Conservation (phyloP, 30 jellyfish, hydroid and myxozoan species). For the Cassiopea xamachana region DNA sequence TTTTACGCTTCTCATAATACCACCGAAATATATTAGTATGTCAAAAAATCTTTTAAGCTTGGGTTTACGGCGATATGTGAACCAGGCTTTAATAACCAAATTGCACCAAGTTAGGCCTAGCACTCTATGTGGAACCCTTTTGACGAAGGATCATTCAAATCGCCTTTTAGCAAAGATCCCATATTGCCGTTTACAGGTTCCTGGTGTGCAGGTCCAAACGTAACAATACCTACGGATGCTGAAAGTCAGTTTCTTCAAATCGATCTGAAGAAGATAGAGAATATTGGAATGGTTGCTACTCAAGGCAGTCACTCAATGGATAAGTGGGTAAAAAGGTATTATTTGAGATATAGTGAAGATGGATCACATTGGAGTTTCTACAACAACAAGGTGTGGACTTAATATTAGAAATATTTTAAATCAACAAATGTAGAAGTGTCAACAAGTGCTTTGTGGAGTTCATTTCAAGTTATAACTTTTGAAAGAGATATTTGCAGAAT, state of each 20-base stretch:
- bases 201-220: conserved; percentile 97
- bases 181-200: conserved; percentile 60
- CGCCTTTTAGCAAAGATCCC: too few species aligned
- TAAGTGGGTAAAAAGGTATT: conserved; percentile 89
- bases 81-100: too few species aligned
- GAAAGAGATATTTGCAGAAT: too few species aligned
- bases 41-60: too few species aligned
- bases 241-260: conserved; percentile 80
- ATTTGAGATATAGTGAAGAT: conserved; percentile 89
- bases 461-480: too few species aligned
- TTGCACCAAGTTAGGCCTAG: too few species aligned
- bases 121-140: too few species aligned
- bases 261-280: conserved; percentile 76
- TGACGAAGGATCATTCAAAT: too few species aligned
- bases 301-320: conserved; percentile 97
- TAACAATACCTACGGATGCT: conserved; percentile 57
- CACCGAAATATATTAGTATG: too few species aligned
- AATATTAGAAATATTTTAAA: neutral
- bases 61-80: too few species aligned
- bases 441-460: neutral
- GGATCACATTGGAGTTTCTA: conserved; percentile 84
- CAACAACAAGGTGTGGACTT: conserved; percentile 71
- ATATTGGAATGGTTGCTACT: conserved; percentile 88
- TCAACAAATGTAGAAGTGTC: neutral
- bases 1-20: too few species aligned